phyloP scores from a whole-genome alignment of 2,113 vertebrate genomes.

The Poecilia latipinna region DNA sequence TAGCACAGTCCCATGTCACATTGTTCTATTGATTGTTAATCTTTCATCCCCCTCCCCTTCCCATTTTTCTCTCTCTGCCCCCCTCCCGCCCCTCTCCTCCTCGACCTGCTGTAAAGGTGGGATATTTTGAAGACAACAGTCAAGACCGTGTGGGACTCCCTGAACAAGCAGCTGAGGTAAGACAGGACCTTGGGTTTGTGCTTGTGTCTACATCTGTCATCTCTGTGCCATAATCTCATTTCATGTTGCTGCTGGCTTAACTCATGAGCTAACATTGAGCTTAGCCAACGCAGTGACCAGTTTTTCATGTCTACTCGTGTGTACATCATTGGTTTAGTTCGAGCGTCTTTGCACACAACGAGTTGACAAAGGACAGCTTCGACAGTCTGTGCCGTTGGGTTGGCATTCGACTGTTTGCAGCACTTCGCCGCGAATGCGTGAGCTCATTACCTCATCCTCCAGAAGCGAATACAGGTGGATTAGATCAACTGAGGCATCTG shows the following conservation, averaged over 20 bases:
- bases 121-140: constrained; percentile 73
- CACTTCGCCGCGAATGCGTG: not conserved
- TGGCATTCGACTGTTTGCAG: constrained; percentile 2
- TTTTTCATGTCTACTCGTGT: constrained; percentile 5
- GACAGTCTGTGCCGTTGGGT: not conserved
- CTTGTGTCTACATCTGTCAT: constrained; percentile 19
- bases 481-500: not conserved
- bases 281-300: not conserved
- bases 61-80: constrained; percentile 22
- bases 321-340: not conserved
- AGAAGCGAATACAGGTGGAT: constrained; percentile 4
- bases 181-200: constrained; percentile 37
- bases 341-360: constrained; percentile 12
- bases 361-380: not conserved
- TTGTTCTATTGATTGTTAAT: constrained; percentile 79
- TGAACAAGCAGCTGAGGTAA: constrained; percentile 79
- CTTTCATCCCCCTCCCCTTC: constrained; percentile 20
- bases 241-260: constrained; percentile 22
- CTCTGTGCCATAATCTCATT: constrained; percentile 13
- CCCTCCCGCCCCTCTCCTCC: not conserved
- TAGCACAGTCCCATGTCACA: constrained; percentile 72
- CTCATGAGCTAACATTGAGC: constrained; percentile 21
- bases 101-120: constrained; percentile 72
- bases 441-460: not conserved
- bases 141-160: constrained; percentile 52